Evolutionary conservation across 2,113 vertebrate genomes (phyloP), one percentile per base, ranked within the genome.

Genomic region (Microcebus ravelobensis): DNA sequence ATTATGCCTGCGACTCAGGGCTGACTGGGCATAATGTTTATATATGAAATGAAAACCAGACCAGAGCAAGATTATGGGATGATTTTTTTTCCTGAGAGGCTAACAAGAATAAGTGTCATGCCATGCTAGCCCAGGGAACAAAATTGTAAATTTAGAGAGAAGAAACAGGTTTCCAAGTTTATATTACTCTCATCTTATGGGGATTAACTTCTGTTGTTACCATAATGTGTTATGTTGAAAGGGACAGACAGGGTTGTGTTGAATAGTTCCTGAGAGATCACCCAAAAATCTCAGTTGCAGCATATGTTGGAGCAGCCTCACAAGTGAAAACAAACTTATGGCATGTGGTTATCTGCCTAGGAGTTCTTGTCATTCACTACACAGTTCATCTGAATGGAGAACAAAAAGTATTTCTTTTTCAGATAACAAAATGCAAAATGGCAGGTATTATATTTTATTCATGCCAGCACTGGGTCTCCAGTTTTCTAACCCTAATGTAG

Each of bases 181-280:
- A 89, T 90, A 88, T 57, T 34, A 5, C 77, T 96, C 34, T 74
- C 98, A 29, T 86, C 96, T 97, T 93, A 73, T 67, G 94, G 96
- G 95, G 70, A 90, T 94, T 63, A 76, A 57, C 74, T 95, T 98
- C 95, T 29, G 4, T 96, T 93, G 36, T 88, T 97, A 76, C 52
- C 80, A 88, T 95, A 96, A 97, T 95, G 87, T 93, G 42, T 87
- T 96, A 97, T 95, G 63, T 90, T 95, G 92, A 96, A 95, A 96
- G 94, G 91, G 59, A 42, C 79, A 95, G 95, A 52, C 61, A 42
- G 48, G 86, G 42, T 81, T 96, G 79, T 86, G 71, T 65, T 0
- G 1, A 96, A 80, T 83, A 52, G 73, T 92, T 65, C 65, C 79
- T 31, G 2, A 55, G 92, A 96, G 96, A 86, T 27, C 79, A 85